Base-by-base conservation (phyloP, 2,113 vertebrate species). In the Leiothrix lutea region DNA sequence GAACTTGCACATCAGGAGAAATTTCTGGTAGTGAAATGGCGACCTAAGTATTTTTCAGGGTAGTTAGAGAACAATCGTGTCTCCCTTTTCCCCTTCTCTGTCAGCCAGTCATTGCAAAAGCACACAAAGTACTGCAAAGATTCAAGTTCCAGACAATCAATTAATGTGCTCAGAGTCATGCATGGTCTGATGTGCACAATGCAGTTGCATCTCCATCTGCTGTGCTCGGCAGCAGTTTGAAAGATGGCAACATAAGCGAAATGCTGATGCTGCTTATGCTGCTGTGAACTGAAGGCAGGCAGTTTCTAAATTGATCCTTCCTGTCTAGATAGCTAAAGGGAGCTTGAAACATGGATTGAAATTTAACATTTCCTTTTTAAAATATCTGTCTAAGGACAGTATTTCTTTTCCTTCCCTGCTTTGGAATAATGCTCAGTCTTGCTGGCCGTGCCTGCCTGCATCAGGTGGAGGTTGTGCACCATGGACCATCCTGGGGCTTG, bases 161-260 rank as follows among this genome's bases (percentile, higher is more conserved):
- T 69, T 35, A 11, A 14, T 26, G 38, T 31, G 21, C 24, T 54
- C 31, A 40, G 66, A 72, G 26, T 67, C 60, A 6, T 7, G 36
- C 57, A 13, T 29, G 57, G 44, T 75, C 61, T 64, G 48, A 74
- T 38, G 56, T 13, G 51, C 70, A 29, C 0, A 0, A 31, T 0
- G 8, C 33, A 50, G 56, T 79, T 78, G 16, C 1, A 2, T 67
- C 44, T 80, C 83, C 61, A 28, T 80, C 90, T 93, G 81, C 80
- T 79, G 78, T 16, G 16, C 38, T 48, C 19, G 5, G 73, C 70
- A 78, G 51, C 24, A 6, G 15, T 73, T 86, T 81, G 78, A 78
- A 83, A 74, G 73, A 45, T 33, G 50, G 29, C 28, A 74, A 58
- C 14, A 2, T 5, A 80, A 57, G 23, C 45, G 90, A 26, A 12